phyloP scores from a whole-genome alignment of 1,140 invertebrate species.

The Diuraphis noxia region DNA sequence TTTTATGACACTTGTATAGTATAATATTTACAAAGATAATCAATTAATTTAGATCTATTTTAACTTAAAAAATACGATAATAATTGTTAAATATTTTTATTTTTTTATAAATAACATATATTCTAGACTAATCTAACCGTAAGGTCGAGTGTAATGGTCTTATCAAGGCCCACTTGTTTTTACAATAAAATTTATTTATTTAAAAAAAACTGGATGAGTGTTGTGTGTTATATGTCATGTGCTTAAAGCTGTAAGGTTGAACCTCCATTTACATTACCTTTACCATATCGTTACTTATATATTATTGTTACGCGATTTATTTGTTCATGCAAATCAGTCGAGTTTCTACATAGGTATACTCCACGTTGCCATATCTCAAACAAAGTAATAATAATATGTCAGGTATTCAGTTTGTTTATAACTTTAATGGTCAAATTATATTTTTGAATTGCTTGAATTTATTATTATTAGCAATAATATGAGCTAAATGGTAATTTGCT shows the following conservation, averaged over 20 bases:
- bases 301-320: conserved; percentile 44
- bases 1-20: neutral
- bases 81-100: neutral
- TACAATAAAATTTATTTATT: conserved; percentile 17
- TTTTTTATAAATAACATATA: neutral
- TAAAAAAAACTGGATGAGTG: neutral
- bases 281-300: conserved; percentile 16
- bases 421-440: neutral
- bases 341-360: neutral
- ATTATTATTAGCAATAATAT: neutral
- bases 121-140: neutral
- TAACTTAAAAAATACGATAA: neutral
- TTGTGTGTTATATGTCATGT: neutral
- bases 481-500: neutral
- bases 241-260: neutral
- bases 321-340: conserved; percentile 35
- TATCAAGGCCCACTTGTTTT: conserved; percentile 45
- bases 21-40: neutral
- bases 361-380: conserved; percentile 28
- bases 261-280: conserved; percentile 21
- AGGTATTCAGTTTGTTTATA: neutral
- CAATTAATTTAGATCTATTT: neutral
- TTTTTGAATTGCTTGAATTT: neutral
- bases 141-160: conserved; percentile 34
- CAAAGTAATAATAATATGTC: neutral